Evolutionary conservation across 30 jellyfish, hydroid and myxozoan genomes (phyloP).

Genomic region (Aurelia sp.): DNA sequence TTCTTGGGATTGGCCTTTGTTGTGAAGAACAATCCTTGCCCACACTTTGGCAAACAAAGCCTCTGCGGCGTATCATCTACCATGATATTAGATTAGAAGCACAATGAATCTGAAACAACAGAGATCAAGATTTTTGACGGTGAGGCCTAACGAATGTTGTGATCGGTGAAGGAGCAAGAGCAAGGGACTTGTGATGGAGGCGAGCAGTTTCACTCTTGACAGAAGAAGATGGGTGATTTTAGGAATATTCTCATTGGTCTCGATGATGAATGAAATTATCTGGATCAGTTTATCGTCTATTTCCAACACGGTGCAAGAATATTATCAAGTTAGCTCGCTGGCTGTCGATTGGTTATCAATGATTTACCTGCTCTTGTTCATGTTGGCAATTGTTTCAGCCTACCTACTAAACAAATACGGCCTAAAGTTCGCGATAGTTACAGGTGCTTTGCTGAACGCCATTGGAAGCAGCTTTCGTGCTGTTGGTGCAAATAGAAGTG

Average conservation of each 20-base stretch:
- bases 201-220: constrained; percentile 44
- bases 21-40: no score
- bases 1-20: no score
- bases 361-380: constrained; percentile 63
- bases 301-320: constrained; percentile 74
- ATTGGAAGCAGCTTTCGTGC: constrained; percentile 79
- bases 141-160: no score
- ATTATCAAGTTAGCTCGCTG: constrained; percentile 69
- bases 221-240: constrained; percentile 84
- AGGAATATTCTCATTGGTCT: constrained; percentile 84
- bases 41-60: no score
- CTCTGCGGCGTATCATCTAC: no score
- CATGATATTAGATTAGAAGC: no score
- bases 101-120: no score
- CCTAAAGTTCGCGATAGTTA: constrained; percentile 64
- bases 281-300: constrained; percentile 89
- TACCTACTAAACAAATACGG: constrained; percentile 70
- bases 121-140: no score
- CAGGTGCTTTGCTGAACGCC: constrained; percentile 79
- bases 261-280: constrained; percentile 83
- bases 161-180: no score
- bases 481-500: constrained; percentile 74
- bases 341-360: constrained; percentile 83
- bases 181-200: no score
- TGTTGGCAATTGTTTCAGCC: constrained; percentile 57